phyloP scores from a whole-genome alignment of 2,797 vertebrate species.

The Chlorospingus flavigularis region DNA sequence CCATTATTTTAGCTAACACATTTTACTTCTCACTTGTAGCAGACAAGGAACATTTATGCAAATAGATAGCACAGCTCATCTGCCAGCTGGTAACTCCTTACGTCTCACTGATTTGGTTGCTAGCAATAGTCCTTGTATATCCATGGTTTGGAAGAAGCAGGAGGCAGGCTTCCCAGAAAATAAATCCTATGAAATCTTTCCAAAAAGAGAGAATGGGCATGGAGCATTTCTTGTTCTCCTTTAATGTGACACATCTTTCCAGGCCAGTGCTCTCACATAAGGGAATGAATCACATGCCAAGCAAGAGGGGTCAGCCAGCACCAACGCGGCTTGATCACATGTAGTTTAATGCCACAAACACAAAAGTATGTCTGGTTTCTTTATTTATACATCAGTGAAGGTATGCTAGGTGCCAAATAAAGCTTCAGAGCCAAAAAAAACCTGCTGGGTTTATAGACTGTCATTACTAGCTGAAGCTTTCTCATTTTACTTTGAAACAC shows the following conservation, averaged over 20 bases:
- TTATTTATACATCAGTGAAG: not conserved
- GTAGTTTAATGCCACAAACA: not conserved
- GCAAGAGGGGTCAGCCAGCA: not conserved
- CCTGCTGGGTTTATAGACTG: not conserved
- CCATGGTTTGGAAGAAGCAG: not conserved
- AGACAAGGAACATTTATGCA: not conserved
- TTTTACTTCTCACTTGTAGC: not conserved
- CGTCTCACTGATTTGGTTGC: not conserved
- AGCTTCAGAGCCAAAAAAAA: not conserved
- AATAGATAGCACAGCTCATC: not conserved
- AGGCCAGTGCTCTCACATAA: not conserved
- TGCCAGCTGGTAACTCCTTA: not conserved
- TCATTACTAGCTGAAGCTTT: not conserved
- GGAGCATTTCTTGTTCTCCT: not conserved
- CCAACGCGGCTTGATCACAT: not conserved
- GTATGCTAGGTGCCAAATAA: not conserved
- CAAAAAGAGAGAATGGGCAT: not conserved
- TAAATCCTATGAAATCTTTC: not conserved
- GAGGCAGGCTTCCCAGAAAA: not conserved
- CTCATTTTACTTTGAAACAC: not conserved
- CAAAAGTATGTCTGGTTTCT: not conserved
- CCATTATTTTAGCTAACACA: not conserved
- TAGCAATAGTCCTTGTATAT: not conserved
- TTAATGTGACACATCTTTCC: not conserved
- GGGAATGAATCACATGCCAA: not conserved